Conservation (phyloP, 2,797 vertebrate species). For the Anabas testudineus region DNA sequence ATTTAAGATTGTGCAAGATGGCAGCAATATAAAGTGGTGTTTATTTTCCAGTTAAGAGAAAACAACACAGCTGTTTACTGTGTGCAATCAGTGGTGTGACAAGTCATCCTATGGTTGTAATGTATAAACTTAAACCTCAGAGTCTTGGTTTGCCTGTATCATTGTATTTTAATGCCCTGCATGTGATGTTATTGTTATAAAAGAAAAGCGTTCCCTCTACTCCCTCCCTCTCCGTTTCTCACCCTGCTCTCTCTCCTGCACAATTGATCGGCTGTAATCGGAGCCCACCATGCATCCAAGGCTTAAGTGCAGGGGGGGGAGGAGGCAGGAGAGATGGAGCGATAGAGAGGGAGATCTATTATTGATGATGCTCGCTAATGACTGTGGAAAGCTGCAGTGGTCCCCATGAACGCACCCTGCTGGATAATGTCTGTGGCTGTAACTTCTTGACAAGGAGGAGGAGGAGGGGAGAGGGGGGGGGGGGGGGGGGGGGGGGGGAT, state of each 20-base stretch:
- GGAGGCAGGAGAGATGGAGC: conserved; percentile 72
- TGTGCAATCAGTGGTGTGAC: neutral
- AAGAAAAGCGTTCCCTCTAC: conserved; percentile 20
- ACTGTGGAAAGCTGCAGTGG: conserved; percentile 80
- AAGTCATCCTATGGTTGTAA: neutral
- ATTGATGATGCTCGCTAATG: conserved; percentile 88
- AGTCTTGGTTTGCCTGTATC: conserved; percentile 29
- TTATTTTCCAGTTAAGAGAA: conserved; percentile 6
- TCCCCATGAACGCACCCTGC: conserved; percentile 57
- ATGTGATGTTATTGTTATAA: conserved; percentile 69
- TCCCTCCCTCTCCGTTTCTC: conserved; percentile 27
- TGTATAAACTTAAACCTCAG: conserved; percentile 26
- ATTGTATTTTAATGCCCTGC: conserved; percentile 35
- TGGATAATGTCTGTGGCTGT: conserved; percentile 68
- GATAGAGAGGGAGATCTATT: conserved; percentile 83
- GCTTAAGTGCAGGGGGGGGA: conserved; percentile 82
- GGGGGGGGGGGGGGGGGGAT: neutral
- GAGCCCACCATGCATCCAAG: conserved; percentile 71
- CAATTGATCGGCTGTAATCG: conserved; percentile 83
- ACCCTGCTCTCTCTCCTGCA: conserved; percentile 53
- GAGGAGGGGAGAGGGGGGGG: neutral
- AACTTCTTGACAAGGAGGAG: conserved; percentile 49
- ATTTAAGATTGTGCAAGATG: neutral
- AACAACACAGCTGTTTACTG: conserved; percentile 9
- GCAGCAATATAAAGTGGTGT: too few relatives aligned